Evolutionary conservation across 2,113 vertebrate species (phyloP), one percentile per base, ranked within the genome.

Genomic region (Cygnus atratus): DNA sequence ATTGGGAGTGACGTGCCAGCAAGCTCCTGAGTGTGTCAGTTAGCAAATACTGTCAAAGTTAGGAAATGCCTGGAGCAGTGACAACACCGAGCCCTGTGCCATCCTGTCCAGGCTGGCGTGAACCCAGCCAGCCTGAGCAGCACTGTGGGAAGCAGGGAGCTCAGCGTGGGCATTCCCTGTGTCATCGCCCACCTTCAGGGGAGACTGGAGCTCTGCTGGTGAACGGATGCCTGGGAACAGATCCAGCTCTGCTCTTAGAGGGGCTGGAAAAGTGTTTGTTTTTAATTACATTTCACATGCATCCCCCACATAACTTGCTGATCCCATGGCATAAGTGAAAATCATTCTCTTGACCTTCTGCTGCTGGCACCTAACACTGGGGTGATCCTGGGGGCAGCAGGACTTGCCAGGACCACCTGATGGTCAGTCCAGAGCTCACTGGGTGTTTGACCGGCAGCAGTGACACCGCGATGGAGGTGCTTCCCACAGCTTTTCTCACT

Each of bases 91-190:
- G 76, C 0, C 0, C 35, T 35, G 54, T 43, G 54, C 33, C 0
- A 10, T 35, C 22, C 0, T 1, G 58, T 43, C 43, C 50, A 20
- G 79, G 41, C 10, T 8, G 48, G 13, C 6, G 55, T 29, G 68
- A 80, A 18, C 21, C 35, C 31, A 50, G 10, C 17, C 33, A 41
- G 43, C 37, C 46, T 5, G 4, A 70, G 65, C 62, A 77, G 35
- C 0, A 1, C 57, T 0, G 0, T 0, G 2, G 67, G 39, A 31
- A 55, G 24, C 67, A 21, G 10, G 28, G 50, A 24, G 37, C 48
- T 83, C 16, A 31, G 39, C 0, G 0, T 41, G 59, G 25, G n/a
- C 72, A 73, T 24, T 17, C 35, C 2, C 3, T 5, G 6, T n/a
- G 6, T 13, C 35, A 3, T 9, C 50, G 29, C 35, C 15, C 13